Conservation (phyloP, 37 sponge, comb jelly and placozoan species). For the Ianthella basta region DNA sequence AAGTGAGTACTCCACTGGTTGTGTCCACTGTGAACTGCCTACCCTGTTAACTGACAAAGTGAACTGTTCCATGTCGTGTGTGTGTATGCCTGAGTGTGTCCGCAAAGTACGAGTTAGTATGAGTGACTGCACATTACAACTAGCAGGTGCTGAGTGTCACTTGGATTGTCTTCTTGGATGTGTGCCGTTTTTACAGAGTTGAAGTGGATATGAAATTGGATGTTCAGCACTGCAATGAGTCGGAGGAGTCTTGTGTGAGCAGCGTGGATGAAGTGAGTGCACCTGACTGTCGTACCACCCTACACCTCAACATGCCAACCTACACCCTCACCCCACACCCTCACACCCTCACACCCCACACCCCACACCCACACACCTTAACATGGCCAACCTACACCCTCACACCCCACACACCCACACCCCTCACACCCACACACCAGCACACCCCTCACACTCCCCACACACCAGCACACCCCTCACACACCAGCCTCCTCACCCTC, state of each 20-base stretch:
- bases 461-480: background rate
- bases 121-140: too few relatives aligned
- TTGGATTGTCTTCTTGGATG: too few relatives aligned
- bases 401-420: background rate
- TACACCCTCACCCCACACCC: background rate
- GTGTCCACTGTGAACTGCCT: too few relatives aligned
- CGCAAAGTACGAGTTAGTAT: too few relatives aligned
- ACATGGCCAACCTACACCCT: too few relatives aligned
- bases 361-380: background rate
- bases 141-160: too few relatives aligned
- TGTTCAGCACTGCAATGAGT: conserved; percentile 1
- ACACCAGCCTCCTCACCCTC: too few relatives aligned
- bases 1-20: too few relatives aligned
- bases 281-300: background rate
- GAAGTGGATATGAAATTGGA: conserved; percentile 16
- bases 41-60: too few relatives aligned
- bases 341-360: background rate
- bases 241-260: background rate
- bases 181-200: background rate
- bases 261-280: conserved; percentile 17
- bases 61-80: too few relatives aligned
- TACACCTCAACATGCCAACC: background rate
- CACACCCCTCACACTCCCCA: background rate
- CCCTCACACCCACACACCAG: background rate
- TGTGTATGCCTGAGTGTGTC: too few relatives aligned